Conservation (phyloP, 2,113 vertebrate species). For the Hymenochirus boettgeri region DNA sequence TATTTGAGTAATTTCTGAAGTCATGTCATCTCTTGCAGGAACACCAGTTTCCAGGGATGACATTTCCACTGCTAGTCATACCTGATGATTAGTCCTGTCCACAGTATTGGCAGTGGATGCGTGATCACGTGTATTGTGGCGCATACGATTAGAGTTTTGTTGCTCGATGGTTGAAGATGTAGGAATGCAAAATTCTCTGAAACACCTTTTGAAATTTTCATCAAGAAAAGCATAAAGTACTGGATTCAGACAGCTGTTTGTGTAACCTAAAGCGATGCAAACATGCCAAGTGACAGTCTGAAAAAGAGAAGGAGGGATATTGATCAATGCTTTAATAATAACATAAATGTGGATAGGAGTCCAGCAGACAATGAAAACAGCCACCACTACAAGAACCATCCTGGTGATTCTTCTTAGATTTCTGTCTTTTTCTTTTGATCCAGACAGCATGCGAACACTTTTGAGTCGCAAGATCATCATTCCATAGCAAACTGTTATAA, state of each 20-base stretch:
- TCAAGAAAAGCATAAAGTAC: conserved; percentile 97
- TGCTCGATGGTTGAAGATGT: conserved; percentile 81
- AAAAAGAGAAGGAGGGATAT: conserved; percentile 85
- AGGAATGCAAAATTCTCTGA: conserved; percentile 95
- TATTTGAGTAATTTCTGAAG: conserved; percentile 74
- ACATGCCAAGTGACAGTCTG: conserved; percentile 97
- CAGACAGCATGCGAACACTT: conserved; percentile 94
- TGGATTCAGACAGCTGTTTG: conserved; percentile 97
- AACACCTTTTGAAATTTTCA: conserved; percentile 98
- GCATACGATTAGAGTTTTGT: conserved; percentile 81
- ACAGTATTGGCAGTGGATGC: conserved; percentile 83
- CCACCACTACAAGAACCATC: conserved; percentile 97
- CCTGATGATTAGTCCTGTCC: conserved; percentile 91
- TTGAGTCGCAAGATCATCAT: conserved; percentile 96
- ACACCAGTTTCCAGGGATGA: conserved; percentile 69
- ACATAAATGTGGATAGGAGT: conserved; percentile 97
- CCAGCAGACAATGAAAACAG: conserved; percentile 97
- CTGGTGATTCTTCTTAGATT: conserved; percentile 93
- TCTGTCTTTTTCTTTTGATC: conserved; percentile 95
- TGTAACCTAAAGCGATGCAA: conserved; percentile 95
- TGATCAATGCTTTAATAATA: conserved; percentile 90
- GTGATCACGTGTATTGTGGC: conserved; percentile 77
- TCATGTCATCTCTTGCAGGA: conserved; percentile 65
- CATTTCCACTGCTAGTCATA: conserved; percentile 91
- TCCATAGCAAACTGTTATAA: conserved; percentile 94